Evolutionary conservation across 2,113 vertebrate species (phyloP), one percentile per base, ranked within the genome.

Genomic region (Melanocharis versteri): DNA sequence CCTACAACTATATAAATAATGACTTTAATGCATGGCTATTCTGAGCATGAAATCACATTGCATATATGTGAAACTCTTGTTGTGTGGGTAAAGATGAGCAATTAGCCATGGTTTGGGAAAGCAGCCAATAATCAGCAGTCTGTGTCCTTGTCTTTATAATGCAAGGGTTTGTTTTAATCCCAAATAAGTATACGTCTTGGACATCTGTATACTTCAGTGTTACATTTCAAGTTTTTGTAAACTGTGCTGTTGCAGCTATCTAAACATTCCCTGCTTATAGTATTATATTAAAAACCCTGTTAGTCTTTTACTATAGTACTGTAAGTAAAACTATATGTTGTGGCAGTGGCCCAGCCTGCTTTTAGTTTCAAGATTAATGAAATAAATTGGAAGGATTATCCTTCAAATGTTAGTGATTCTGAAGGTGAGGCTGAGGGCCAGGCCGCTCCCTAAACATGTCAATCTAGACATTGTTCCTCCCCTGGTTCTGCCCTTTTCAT

Each of bases 11-110:
- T 58, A n/a, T 24, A 68, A 81, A 44, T 3, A 51, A 54, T 27
- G 3, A 54, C 17, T 12, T 24, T 60, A 45, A 44, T 1, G 0
- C 9, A 6, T 39, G 7, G 4, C 3, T 78, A 16, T 65, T 64
- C 15, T 68, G 16, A 48, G 17, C 12, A 42, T 65, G 8, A 72
- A 78, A 81, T 71, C 53, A 64, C 7, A 22, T 42, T 51, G 50
- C 76, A 27, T 73, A 15, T 37, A 27, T 31, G 3, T 53, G 54
- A 78, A 69, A 44, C 2, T 24, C 37, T 50, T 80, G 2, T 33
- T 62, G 8, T 21, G 17, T 72, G 20, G 6, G 11, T 69, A 61
- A 81, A 72, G 8, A 27, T 44, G 6, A 83, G 45, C 15, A 83
- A 64, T 39, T 51, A 47, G 19, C 24, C 40, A 8, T 57, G 57